Evolutionary conservation across 2,888 invertebrate species (phyloP), one percentile per base, ranked within the genome.

Genomic region (Eudasyphora cyanicolor): DNA sequence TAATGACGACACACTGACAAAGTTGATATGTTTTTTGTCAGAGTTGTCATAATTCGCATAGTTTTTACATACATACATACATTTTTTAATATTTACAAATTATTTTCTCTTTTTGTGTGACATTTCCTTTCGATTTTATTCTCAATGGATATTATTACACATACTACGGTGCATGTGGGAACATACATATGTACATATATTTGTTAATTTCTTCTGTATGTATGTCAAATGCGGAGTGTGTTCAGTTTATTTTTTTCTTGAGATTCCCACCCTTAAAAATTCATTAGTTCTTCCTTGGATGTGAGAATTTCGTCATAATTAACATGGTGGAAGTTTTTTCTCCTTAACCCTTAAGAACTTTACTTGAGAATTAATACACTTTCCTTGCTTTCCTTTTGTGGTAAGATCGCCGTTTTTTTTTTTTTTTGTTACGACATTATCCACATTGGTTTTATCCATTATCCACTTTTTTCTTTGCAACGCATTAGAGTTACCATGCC

Each of bases 251-350:
- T 49, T 67, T 38, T 35, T 67, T 19, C 42, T 69, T 69, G 45
- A 17, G 45, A 12, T 60, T 62, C 27, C n/a, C 45, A 45, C 42
- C 42, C 49, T 74, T 57, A 60, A 62, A 49, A 21, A 29, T 79
- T 73, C 64, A 54, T 73, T 79, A 42, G 17, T 77, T 77, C 62
- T 24, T 79, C 54, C 10, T 51, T 17, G 17, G n/a, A 17, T 71
- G 78, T 73, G 35, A n/a, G n/a, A n/a, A 45, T 6, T 4, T 38
- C 45, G 45, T 45, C 45, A 45, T 12, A 45, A 45, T 45, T 45
- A 45, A 2, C 45, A 45, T n/a, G 45, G n/a, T 38, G 6, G n/a
- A 38, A n/a, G 45, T 45, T 14, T 45, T n/a, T n/a, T 17, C 49
- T 49, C n/a, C 49, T 17, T 49, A 38, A 7, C 38, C 38, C 5